A percentile compares a stretch with the other conserved stretches of the same genome.
Evolutionary conservation across 2,797 vertebrate genomes (phyloP).

Genomic region (Dallia pectoralis): DNA sequence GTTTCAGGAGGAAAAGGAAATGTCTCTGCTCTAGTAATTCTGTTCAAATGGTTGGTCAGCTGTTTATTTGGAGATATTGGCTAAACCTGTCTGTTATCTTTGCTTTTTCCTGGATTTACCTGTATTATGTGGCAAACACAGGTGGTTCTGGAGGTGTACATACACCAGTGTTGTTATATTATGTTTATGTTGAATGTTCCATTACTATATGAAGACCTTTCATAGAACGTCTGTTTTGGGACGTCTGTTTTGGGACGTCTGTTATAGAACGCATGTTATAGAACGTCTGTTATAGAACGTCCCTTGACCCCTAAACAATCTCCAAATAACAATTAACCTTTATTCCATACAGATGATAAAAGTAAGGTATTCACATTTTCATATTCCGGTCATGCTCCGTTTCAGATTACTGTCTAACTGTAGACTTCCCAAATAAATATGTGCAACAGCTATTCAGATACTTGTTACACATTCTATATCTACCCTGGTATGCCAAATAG

Average conservation of each 20-base stretch:
- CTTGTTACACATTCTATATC: no score
- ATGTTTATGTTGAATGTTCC: neutral
- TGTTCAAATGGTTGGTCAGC: neutral
- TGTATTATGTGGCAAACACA: neutral
- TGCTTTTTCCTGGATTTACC: neutral
- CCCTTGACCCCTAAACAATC: neutral
- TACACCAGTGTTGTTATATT: neutral
- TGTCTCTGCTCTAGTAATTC: neutral
- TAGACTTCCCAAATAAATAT: no score
- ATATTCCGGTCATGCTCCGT: no score
- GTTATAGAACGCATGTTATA: no score
- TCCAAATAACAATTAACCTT: neutral
- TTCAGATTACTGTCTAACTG: no score
- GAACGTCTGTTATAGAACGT: no score
- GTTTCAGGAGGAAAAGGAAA: neutral
- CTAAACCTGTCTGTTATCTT: neutral
- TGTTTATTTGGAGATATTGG: neutral
- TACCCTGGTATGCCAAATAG: no score
- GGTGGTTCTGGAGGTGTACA: neutral
- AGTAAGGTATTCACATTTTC: neutral
- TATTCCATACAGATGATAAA: neutral
- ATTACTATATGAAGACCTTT: no score
- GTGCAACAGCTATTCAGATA: no score
- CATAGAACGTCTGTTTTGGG: no score
- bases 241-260: no score